Base-by-base conservation (phyloP, 2,888 invertebrate genomes). In the Encarsia formosa region DNA sequence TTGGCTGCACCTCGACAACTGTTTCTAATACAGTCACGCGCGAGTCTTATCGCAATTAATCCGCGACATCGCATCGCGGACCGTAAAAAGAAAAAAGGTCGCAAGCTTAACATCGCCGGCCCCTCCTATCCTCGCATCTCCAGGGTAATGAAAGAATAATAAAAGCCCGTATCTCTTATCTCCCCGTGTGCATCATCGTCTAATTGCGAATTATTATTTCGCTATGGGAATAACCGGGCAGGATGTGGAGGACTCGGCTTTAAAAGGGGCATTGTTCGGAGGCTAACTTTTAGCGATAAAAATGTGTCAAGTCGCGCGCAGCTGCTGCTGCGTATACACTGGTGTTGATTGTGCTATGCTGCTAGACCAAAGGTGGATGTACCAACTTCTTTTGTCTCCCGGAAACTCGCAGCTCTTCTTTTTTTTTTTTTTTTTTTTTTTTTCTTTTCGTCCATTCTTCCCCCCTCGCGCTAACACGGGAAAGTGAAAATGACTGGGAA, bases 141-240 rank as follows among this genome's bases (percentile, higher is more conserved):
- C 5, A 5, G 19, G 18, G 22, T 20, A 42, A 20, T 5, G 20
- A n/a, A 23, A 39, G 23, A 23, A 24, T 9, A 22, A 20, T 4
- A 2, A 38, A 34, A 26, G 16, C 13, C 16, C 18, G 32, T 26
- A 20, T 31, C 4, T 16, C 37, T 52, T 37, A 22, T 31, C 24
- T 18, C 26, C 11, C 19, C n/a, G n/a, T n/a, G n/a, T n/a, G n/a
- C n/a, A n/a, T 42, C 40, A 49, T 49, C 42, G 34, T 46, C 49
- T 49, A 54, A 54, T 50, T 54, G 43, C 43, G 19, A 43, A 29
- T 55, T 51, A 45, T 55, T 49, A 46, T 42, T 49, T 49, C 24
- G 46, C 37, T 32, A 54, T 46, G 49, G 49, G 45, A 54, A 43
- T 15, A 9, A 22, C 19, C 26, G 34, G 16, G 23, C 34, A 9